Percentiles rank a stretch among this genome's conserved stretches.
phyloP scores from a whole-genome alignment of 2,888 invertebrate species.

The Drosophila antonietae region DNA sequence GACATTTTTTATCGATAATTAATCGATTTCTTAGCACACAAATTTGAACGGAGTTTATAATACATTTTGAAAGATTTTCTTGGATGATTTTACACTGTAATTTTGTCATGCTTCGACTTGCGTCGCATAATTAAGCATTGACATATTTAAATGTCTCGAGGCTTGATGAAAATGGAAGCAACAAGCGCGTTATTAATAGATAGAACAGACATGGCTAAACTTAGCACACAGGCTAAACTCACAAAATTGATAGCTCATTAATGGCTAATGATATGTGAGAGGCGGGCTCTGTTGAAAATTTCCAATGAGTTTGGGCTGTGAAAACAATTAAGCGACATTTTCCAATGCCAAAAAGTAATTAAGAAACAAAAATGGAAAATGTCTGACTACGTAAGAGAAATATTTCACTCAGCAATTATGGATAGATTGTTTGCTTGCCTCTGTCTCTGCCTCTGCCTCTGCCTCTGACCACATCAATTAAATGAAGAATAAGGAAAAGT shows the following conservation, averaged over 20 bases:
- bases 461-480: conserved; percentile 17
- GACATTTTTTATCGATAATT: conserved; percentile 2
- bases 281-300: background rate
- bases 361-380: conserved; percentile 1
- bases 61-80: too few relatives aligned
- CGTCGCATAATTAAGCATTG: conserved; percentile 21
- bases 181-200: conserved; percentile 17
- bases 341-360: conserved; percentile 9
- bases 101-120: conserved; percentile 3
- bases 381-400: background rate
- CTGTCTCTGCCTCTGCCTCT: too few relatives aligned
- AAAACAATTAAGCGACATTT: conserved; percentile 19
- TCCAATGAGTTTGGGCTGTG: background rate
- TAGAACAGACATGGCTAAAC: conserved; percentile 13
- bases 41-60: background rate
- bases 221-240: conserved; percentile 1
- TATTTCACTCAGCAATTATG: background rate
- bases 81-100: conserved; percentile 3
- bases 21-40: background rate
- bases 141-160: conserved; percentile 24
- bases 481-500: background rate
- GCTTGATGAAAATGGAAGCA: conserved; percentile 13
- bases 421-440: background rate
- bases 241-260: conserved; percentile 11
- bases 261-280: conserved; percentile 1